Base-by-base conservation (phyloP, 2,888 invertebrate species). In the Lithosia quadra region DNA sequence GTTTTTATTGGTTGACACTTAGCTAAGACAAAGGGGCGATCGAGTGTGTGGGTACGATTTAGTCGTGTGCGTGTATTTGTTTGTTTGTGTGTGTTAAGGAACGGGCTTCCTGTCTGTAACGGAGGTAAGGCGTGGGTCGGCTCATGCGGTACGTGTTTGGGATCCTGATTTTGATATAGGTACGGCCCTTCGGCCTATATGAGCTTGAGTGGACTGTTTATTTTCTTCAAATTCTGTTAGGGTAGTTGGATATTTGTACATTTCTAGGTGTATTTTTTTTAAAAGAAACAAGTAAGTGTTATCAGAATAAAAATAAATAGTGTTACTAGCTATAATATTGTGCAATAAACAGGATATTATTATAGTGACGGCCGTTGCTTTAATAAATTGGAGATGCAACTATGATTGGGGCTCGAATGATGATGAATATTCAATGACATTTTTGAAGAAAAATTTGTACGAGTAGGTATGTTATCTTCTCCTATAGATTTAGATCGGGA, bases 1-100 rank as follows among this genome's bases (percentile, higher is more conserved):
- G 95, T 95, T 95, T 95, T 95, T 95, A 95, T 95, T 95, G 95
- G 95, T 95, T 94, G 95, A 94, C 95, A 95, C 95, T 95, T 94
- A 93, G 92, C 92, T 95, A 95, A 95, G 94, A 95, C 95, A 95
- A 95, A 93, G 94, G 95, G 95, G 93, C 90, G 92, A 88, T 84
- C 82, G 76, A 82, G 75, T 90, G 92, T 92, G 91, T 93, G 94
- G 83, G 94, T 91, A 86, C 81, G 88, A 87, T 89, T 90, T 89
- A 88, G 88, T 86, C 84, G 85, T 84, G 83, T 81, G 81, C 34
- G 67, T 78, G 81, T 72, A 75, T 72, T 67, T 68, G 73, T 77
- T 77, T 84, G 85, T 78, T 77, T 85, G 94, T 93, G 93, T 92
- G 92, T 28, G 94, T 93, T 93, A 93, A 95, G 94, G 90, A 93